These are phyloP conservation scores for Heliangelus exortis DNA, from an alignment of 2,797 vertebrate genomes.

Conservation along the genomic window DNA sequence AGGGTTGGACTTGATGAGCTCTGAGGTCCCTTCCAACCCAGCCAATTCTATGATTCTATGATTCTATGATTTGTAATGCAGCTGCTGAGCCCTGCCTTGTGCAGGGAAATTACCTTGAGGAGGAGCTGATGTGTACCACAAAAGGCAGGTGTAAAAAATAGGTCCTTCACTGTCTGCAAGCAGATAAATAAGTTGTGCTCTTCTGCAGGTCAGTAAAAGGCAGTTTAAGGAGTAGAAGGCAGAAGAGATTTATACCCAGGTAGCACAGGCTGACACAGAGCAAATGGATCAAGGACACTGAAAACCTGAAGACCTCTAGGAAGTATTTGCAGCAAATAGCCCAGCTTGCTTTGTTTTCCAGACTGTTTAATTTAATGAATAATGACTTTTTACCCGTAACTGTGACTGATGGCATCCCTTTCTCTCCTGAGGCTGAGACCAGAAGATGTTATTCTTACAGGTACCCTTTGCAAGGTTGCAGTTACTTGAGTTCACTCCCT, in stretches of 20 bases:
- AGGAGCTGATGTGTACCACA: background rate
- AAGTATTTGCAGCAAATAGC: background rate
- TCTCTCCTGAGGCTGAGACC: background rate
- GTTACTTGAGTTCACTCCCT: background rate
- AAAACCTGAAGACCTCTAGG: background rate
- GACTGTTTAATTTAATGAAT: conserved; percentile 24
- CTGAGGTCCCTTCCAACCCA: too few species aligned
- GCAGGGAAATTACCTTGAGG: background rate
- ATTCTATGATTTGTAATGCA: background rate
- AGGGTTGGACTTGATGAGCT: too few species aligned
- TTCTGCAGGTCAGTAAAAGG: conserved; percentile 16
- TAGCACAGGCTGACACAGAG: background rate
- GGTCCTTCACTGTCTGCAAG: background rate
- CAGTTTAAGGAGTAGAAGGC: background rate
- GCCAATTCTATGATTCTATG: too few species aligned
- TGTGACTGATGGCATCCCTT: background rate
- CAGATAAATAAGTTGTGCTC: background rate
- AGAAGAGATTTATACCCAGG: background rate
- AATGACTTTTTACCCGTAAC: conserved; percentile 28
- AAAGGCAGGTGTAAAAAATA: background rate
- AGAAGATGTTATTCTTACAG: background rate
- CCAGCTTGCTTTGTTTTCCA: conserved; percentile 31
- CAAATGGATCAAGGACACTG: background rate
- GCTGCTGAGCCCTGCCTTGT: background rate
- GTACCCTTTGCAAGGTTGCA: background rate